Evolutionary conservation across 2,113 vertebrate genomes (phyloP).

Genomic region (Gallinago media): DNA sequence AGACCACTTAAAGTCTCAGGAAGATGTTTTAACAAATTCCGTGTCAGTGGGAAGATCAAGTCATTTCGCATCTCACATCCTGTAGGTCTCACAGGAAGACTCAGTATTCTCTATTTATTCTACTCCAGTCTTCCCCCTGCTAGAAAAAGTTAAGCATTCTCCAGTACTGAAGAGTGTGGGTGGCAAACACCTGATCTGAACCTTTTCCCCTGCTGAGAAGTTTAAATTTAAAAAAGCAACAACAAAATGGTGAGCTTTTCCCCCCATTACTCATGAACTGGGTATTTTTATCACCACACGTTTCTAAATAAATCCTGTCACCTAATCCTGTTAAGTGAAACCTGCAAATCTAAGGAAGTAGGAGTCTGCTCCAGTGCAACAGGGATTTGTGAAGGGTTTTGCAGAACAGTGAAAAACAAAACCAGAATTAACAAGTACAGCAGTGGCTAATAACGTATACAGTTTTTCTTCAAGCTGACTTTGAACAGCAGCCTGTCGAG

Average conservation of each 20-base stretch:
- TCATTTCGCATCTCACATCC: not conserved
- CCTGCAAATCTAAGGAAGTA: constrained; percentile 30
- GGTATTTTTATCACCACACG: constrained; percentile 54
- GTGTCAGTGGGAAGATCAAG: not conserved
- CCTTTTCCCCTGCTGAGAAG: not conserved
- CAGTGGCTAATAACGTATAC: not conserved
- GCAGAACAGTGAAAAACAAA: not conserved
- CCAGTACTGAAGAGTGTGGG: not conserved
- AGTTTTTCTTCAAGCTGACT: not conserved
- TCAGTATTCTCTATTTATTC: not conserved
- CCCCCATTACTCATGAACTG: not conserved
- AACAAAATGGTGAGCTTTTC: not conserved
- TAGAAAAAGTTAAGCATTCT: not conserved
- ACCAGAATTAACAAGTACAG: not conserved
- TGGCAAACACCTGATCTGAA: not conserved
- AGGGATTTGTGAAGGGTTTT: not conserved
- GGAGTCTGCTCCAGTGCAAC: not conserved
- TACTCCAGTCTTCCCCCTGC: not conserved
- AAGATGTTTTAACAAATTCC: not conserved
- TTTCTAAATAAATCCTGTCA: constrained; percentile 54
- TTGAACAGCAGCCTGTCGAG: not conserved
- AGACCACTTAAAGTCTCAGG: not conserved
- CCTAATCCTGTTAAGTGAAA: constrained; percentile 42
- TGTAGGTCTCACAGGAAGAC: not conserved
- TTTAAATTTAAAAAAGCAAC: not conserved